Evolutionary conservation across 2,888 invertebrate species (phyloP).

Genomic region (Sinotaia quadrata): DNA sequence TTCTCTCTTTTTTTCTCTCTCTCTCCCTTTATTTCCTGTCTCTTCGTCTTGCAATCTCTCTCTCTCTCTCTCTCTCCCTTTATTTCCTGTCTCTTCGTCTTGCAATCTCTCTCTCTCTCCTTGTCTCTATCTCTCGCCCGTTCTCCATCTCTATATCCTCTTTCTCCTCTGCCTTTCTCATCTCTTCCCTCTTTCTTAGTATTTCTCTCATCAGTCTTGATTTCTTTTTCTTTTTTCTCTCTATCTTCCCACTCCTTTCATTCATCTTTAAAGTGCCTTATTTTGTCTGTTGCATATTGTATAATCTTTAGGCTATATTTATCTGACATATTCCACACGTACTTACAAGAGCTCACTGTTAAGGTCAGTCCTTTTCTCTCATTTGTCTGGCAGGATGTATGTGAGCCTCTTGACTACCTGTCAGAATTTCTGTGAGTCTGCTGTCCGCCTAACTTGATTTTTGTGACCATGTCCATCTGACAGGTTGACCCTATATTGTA

Average conservation of each 20-base stretch:
- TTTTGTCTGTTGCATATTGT: too few species aligned
- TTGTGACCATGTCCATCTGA: too few species aligned
- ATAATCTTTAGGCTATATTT: too few species aligned
- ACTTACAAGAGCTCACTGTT: too few species aligned
- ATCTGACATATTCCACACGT: too few species aligned
- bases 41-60: neutral
- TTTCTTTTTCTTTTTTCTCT: constrained; percentile 7
- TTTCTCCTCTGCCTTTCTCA: neutral
- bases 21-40: neutral
- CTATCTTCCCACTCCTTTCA: constrained; percentile 1
- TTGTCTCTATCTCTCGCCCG: neutral
- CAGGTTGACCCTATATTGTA: too few species aligned
- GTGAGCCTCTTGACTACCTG: too few species aligned
- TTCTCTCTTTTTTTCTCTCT: neutral
- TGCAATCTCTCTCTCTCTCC: neutral
- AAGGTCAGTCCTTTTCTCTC: too few species aligned
- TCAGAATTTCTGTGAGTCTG: too few species aligned
- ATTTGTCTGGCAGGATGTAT: too few species aligned
- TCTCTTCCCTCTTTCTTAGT: neutral
- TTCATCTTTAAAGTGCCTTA: too few species aligned
- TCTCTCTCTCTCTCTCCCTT: neutral
- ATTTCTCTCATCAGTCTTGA: neutral
- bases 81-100: neutral
- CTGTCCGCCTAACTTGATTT: too few species aligned
- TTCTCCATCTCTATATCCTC: neutral